Base-by-base conservation (phyloP, 1,140 invertebrate genomes). In the Glomeris maerens region DNA sequence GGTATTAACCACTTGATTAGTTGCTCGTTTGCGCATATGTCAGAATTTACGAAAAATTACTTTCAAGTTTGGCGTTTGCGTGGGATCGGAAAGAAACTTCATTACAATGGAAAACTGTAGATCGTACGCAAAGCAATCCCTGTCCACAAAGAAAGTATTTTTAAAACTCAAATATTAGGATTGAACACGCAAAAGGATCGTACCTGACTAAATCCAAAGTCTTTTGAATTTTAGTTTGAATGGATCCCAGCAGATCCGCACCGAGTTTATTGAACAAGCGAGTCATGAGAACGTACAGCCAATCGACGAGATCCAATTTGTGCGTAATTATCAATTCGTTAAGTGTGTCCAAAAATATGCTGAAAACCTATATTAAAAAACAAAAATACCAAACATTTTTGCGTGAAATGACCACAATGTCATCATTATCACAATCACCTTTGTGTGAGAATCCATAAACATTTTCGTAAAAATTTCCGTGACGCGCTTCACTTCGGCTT, bases 401-500 rank as follows among this genome's bases (percentile, higher is more conserved):
- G 25, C 20, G 13, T 10, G 10, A 47, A 36, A 31, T 47, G 22
- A 29, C 13, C 48, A 47, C n/a, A 1, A 13, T 49, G n/a, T 49
- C 39, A 14, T 14, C 31, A 36, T 17, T 17, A 13, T 13, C 17
- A 13, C 17, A n/a, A n/a, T 61, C 62, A 76, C 76, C 70, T 95
- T 95, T 2, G 87, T 93, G 64, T 94, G 89, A n/a, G 88, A 85
- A 66, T 96, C 91, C 76, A 92, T 89, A 60, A 96, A 94, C 85
- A 95, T 91, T 71, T 89, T 86, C 39, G 86, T 84, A 62, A 94
- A 89, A 53, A 92, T 83, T 58, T 95, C 90, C 0, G 85, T 89
- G 4, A 91, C 74, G 56, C 81, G 76, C 40, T 79, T 78, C 28
- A 92, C 69, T 62, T 92, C 84, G 2, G 76, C 71, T 1, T 4